Conservation (phyloP, 2,113 vertebrate genomes). For the Lutjanus erythropterus region DNA sequence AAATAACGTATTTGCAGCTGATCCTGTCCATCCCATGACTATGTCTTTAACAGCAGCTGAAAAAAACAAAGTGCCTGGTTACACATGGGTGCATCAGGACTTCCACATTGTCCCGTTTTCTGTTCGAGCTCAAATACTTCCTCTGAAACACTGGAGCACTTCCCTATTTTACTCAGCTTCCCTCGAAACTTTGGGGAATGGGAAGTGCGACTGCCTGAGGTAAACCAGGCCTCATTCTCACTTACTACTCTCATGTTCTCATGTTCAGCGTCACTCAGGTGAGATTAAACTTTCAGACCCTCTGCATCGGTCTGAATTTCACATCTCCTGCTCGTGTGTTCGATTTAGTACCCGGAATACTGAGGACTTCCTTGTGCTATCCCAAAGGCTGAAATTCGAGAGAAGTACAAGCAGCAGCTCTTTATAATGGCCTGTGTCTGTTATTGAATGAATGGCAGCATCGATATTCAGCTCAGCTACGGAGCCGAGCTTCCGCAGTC, state of each 20-base stretch:
- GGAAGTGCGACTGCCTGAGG: conserved; percentile 67
- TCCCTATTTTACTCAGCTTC: conserved; percentile 76
- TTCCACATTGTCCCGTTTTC: conserved; percentile 31
- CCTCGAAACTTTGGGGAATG: conserved; percentile 60
- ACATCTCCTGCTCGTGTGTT: conserved; percentile 41
- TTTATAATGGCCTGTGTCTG: conserved; percentile 15
- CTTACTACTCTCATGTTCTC: conserved; percentile 28
- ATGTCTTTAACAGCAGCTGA: not conserved
- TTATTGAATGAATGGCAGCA: conserved; percentile 70
- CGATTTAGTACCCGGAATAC: not conserved
- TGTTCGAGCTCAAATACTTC: conserved; percentile 66
- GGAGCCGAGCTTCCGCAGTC: conserved; percentile 38
- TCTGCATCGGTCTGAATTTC: conserved; percentile 29
- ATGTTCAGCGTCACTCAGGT: conserved; percentile 19
- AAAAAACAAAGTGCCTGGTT: not conserved
- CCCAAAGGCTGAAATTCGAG: conserved; percentile 21
- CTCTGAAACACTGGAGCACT: conserved; percentile 66
- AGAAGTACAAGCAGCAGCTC: conserved; percentile 36
- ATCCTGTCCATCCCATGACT: no score
- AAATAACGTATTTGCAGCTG: no score
- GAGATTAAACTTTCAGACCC: not conserved
- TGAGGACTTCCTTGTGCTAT: conserved; percentile 37
- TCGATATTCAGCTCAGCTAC: conserved; percentile 77
- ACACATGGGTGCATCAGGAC: not conserved
- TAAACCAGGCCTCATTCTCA: conserved; percentile 38